Base-by-base conservation (phyloP, 35 echinoderm and acorn worm species). In the Hemicentrotus pulcherrimus region DNA sequence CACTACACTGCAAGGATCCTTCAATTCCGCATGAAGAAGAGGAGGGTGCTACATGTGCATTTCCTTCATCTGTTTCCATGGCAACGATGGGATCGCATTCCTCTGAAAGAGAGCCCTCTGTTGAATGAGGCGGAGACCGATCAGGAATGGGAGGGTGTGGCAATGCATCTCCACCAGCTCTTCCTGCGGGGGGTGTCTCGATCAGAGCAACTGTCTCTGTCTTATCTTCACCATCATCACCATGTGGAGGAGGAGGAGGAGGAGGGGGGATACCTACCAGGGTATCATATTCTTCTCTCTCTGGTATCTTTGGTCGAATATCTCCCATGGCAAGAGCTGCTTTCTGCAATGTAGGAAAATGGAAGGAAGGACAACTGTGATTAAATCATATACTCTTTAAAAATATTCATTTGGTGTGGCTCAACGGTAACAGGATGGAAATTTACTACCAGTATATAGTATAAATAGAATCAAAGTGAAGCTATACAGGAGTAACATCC, bases 231-330 rank as follows among this genome's bases (percentile, higher is more conserved):
- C 88, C 46, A 33, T 90, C 88, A 2, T 33, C 32, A 18, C 16
- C 32, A 90, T 31, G 88, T 22, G 31, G 33, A 14, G 31, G 88
- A 33, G 88, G 31, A 30, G 31, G 87, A 89, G 31, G 87, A 13
- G 88, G 88, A 33, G 88, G 88, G 14, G 88, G 88, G 88, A 90
- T 16, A 90, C 46, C 46, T 33, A 35, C 32, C 2, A 90, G 32
- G 32, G 46, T 24, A 35, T 90, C 88, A 90, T 46, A 90, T 32
- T 90, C 88, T 90, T 90, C 88, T 47, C 18, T 90, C n/a, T 90
- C 88, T 32, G 88, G 88, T 45, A 47, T 47, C 46, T 41, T 90
- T 15, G 88, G 88, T 1, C 46, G 32, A 45, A 45, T 16, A 45
- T 90, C 88, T 90, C 88, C 88, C 88, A 90, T 90, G 32, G 88